A percentile compares a stretch with the other conserved stretches of the same genome.
Evolutionary conservation across 2,113 vertebrate species (phyloP).

Genomic region (Sarotherodon lohbergeri): DNA sequence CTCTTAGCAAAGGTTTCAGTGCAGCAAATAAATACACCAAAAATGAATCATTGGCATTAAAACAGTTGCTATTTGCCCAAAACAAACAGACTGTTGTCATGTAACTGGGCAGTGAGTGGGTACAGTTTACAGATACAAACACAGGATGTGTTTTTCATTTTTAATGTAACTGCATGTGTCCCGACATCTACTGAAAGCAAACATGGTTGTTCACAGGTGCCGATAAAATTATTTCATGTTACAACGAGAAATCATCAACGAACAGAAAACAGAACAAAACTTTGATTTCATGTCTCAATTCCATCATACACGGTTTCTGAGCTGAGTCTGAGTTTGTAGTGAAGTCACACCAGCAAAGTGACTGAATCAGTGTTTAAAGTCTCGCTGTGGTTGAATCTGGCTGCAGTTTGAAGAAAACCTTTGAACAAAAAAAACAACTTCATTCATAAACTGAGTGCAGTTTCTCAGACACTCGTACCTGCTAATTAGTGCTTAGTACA

Average conservation of each 20-base stretch:
- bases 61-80: background rate
- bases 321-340: fast-evolving
- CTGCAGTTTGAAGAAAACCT: background rate
- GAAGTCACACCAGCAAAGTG: background rate
- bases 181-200: background rate
- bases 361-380: background rate
- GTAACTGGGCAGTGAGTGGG: background rate
- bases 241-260: background rate
- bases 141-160: background rate
- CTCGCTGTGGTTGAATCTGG: background rate
- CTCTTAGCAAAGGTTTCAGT: slow-evolving; percentile 11
- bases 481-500: background rate
- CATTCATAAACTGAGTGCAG: background rate
- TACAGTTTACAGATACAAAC: background rate
- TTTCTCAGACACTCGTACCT: background rate
- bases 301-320: background rate
- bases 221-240: fast-evolving
- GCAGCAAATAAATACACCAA: slow-evolving; percentile 45
- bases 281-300: background rate
- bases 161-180: background rate
- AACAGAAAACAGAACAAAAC: background rate
- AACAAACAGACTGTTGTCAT: background rate
- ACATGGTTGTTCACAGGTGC: background rate
- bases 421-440: fast-evolving
- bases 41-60: background rate